Evolutionary conservation across 2,113 vertebrate species (phyloP).

Genomic region (Macheiramphus alcinus): DNA sequence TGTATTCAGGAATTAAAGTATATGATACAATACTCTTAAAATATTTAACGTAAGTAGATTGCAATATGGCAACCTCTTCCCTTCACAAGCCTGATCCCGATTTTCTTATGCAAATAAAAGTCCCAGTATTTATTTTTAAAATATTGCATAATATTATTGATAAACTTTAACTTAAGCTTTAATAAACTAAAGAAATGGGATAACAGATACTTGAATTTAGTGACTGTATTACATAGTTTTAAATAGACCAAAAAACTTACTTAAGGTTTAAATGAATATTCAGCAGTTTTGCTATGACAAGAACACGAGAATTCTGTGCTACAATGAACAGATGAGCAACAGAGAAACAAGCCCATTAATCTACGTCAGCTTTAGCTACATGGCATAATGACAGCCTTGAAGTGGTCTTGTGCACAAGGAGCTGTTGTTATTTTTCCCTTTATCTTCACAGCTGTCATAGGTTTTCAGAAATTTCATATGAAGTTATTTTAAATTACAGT

Average conservation of each 20-base stretch:
- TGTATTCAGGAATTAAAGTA: not conserved
- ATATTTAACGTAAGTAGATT: not conserved
- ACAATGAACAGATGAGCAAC: not conserved
- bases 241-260: not conserved
- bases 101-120: not conserved
- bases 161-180: not conserved
- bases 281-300: not conserved
- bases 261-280: not conserved
- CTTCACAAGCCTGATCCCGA: not conserved
- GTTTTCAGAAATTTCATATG: too few species aligned
- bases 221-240: not conserved
- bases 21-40: not conserved
- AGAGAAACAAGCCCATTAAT: constrained; percentile 20
- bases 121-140: not conserved
- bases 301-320: not conserved
- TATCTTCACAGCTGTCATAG: too few species aligned
- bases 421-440: too few species aligned
- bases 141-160: not conserved
- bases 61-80: not conserved
- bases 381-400: not conserved
- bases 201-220: not conserved
- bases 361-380: not conserved
- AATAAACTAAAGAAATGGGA: not conserved
- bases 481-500: too few species aligned
- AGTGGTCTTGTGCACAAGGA: constrained; percentile 2